These are phyloP conservation scores for Nasonia vitripennis DNA, from an alignment of 1,140 invertebrate genomes.

Conservation along the genomic window DNA sequence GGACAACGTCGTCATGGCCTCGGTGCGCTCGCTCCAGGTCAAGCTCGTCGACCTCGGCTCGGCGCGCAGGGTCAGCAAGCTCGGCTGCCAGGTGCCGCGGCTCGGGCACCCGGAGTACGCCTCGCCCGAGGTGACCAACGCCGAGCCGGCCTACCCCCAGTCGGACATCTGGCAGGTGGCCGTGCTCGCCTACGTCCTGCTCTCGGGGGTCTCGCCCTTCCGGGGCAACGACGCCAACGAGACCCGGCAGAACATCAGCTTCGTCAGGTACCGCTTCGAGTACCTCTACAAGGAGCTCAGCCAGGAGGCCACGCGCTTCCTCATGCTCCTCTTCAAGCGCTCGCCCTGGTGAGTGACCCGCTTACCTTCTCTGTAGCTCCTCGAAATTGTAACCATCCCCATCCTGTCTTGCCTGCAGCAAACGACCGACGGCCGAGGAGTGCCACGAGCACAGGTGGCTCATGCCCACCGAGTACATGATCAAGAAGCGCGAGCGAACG, in stretches of 20 bases:
- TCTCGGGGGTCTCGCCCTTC: constrained; percentile 96
- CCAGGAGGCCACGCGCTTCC: constrained; percentile 94
- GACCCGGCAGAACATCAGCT: constrained; percentile 93
- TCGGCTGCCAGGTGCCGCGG: constrained; percentile 83
- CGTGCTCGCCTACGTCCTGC: constrained; percentile 93
- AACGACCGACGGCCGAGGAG: constrained; percentile 94
- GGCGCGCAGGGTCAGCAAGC: constrained; percentile 86
- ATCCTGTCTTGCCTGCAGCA: constrained; percentile 78
- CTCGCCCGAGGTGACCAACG: constrained; percentile 95
- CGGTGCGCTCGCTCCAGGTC: constrained; percentile 88
- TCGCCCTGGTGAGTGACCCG: constrained; percentile 82
- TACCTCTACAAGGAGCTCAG: constrained; percentile 95
- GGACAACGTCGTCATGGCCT: constrained; percentile 96
- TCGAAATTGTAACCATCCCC: too few species aligned
- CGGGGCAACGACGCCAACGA: constrained; percentile 87
- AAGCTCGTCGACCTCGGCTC: constrained; percentile 95
- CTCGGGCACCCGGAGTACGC: constrained; percentile 84
- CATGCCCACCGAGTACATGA: constrained; percentile 92
- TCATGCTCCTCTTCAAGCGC: constrained; percentile 96
- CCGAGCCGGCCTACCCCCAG: constrained; percentile 89
- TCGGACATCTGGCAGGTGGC: constrained; percentile 98
- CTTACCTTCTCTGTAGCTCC: too few species aligned
- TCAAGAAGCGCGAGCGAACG: constrained; percentile 92
- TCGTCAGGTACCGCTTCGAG: constrained; percentile 95
- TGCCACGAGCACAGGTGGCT: constrained; percentile 97